A percentile compares a stretch with the other conserved stretches of the same genome.
phyloP scores from a whole-genome alignment of 2,888 invertebrate species.

The Mesorhabditis sp. region DNA sequence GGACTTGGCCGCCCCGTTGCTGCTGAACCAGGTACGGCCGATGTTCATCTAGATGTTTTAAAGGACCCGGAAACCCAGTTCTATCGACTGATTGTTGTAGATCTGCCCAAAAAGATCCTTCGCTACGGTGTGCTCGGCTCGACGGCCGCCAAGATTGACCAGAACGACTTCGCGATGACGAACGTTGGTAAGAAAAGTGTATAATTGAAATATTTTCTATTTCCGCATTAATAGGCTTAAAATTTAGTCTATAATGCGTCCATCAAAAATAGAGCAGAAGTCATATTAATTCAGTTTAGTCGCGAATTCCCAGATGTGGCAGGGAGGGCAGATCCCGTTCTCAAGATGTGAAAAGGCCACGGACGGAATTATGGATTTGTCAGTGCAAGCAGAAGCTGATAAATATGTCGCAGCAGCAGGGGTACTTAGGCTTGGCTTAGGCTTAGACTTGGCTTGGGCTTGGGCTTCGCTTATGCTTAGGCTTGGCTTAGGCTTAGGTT shows the following conservation, averaged over 20 bases:
- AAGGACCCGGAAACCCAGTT: too few relatives aligned
- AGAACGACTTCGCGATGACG: slow-evolving; percentile 35
- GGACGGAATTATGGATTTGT: slow-evolving; percentile 29
- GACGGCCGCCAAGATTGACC: slow-evolving; percentile 25
- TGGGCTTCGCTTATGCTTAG: too few relatives aligned
- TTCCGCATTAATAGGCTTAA: too few relatives aligned
- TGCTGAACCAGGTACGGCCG: slow-evolving; percentile 29
- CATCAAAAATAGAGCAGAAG: too few relatives aligned
- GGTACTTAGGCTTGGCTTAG: too few relatives aligned
- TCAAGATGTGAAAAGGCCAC: too few relatives aligned
- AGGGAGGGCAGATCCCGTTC: too few relatives aligned
- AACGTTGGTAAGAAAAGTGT: slow-evolving; percentile 22
- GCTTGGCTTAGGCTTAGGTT: too few relatives aligned
- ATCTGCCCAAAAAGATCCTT: slow-evolving; percentile 36
- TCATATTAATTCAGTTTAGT: slow-evolving; percentile 9
- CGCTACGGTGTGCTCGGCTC: slow-evolving; percentile 21
- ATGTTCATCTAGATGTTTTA: too few relatives aligned
- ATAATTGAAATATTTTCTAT: too few relatives aligned
- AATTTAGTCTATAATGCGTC: too few relatives aligned
- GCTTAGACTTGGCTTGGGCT: too few relatives aligned
- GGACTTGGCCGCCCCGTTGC: slow-evolving; percentile 34
- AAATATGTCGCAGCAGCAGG: slow-evolving; percentile 19
- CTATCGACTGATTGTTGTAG: neutral
- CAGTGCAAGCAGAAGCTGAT: slow-evolving; percentile 18
- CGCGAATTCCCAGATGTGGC: neutral